These are phyloP conservation scores for Anser brachyrhynchus DNA, from an alignment of 2,113 vertebrate species.

Conservation along the genomic window DNA sequence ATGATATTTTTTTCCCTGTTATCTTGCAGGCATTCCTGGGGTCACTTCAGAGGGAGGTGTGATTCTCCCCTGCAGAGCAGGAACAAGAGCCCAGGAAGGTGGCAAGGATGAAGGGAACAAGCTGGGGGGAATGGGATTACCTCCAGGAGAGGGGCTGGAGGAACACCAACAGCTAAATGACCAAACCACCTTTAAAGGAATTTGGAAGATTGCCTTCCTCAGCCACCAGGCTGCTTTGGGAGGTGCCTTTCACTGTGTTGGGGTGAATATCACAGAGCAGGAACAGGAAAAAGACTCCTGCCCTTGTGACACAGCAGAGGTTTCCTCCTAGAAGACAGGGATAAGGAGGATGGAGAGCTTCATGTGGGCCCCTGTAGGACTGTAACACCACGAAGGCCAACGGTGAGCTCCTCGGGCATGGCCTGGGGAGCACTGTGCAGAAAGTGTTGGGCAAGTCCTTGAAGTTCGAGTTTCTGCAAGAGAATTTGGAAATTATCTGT, in stretches of 20 bases:
- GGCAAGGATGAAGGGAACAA: background rate
- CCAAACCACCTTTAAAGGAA: background rate
- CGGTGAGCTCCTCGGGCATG: fast-evolving
- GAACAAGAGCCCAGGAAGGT: background rate
- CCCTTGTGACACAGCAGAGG: background rate
- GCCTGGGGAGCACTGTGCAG: fast-evolving
- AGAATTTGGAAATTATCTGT: background rate
- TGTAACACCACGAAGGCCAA: background rate
- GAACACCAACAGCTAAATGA: background rate
- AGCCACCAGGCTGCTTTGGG: background rate
- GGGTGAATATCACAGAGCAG: background rate
- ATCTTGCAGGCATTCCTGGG: background rate
- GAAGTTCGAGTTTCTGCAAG: background rate
- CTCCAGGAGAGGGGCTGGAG: background rate
- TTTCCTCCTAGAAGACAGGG: background rate
- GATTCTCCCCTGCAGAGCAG: background rate
- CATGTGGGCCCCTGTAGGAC: background rate
- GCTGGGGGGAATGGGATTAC: background rate
- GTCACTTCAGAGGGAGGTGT: no score
- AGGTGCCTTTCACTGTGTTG: background rate
- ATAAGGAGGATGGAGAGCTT: background rate
- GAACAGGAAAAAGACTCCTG: background rate
- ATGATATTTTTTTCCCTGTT: background rate
- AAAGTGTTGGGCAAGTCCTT: background rate
- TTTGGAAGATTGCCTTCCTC: fast-evolving